Base-by-base conservation (phyloP, 2,797 vertebrate genomes). In the Takifugu rubripes region DNA sequence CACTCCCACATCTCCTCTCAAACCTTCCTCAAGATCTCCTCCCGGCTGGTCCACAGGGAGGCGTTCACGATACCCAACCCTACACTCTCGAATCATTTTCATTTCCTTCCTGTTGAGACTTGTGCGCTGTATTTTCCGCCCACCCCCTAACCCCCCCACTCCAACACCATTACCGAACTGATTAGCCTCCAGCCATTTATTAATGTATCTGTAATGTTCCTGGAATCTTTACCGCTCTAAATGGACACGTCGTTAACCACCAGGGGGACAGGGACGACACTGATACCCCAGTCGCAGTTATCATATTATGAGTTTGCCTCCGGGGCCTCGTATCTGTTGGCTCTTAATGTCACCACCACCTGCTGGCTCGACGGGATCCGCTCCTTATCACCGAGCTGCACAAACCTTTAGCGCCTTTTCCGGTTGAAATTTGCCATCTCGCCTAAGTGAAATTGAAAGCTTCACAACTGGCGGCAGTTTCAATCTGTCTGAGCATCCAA, bases 81-180 rank as follows among this genome's bases (percentile, higher is more conserved):
- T 25, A 5, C 12, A 33, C 26, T 55, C 14, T 43, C 3, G 24
- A 2, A 45, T 27, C 11, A 16, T 21, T 33, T 52, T 5, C 42
- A 48, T 48, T 52, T 52, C 45, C 21, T 51, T 43, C 49, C 52
- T 25, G 56, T 25, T 59, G 12, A 44, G 40, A n/a, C n/a, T 36
- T 15, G 33, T 21, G 9, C 6, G n/a, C n/a, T 46, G 21, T 21
- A 21, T 21, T 21, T 21, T 21, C 21, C 21, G 21, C 21, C 21
- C 21, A 21, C 21, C 21, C 21, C 21, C 21, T 17, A 21, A 21
- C 21, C 5, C 52, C 14, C 21, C 52, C 43, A 3, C 26, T 43
- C 33, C 4, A 48, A 52, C 7, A 31, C 5, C 6, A 56, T 27
- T 54, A 12, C 9, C 27, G 24, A 31, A 46, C 4, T 46, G 43